Percentiles rank a stretch among this genome's conserved stretches.
phyloP scores from a whole-genome alignment of 1,140 invertebrate species.

The Drosophila arawakana region DNA sequence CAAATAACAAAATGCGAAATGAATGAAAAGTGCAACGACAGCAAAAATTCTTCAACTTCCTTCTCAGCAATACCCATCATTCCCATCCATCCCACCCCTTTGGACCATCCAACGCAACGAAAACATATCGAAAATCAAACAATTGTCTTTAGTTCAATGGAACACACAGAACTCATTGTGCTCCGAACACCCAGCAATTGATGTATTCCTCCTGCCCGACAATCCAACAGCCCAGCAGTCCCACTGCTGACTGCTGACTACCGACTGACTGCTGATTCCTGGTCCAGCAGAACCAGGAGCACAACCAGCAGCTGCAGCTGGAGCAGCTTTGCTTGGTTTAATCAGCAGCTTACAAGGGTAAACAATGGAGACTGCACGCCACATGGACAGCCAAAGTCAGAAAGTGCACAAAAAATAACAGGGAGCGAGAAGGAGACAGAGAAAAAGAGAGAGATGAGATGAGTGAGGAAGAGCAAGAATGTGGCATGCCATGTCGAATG shows the following conservation, averaged over 20 bases:
- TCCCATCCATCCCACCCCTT: background rate
- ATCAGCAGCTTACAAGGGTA: conserved; percentile 80
- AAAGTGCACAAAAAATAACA: conserved; percentile 12
- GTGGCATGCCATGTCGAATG: conserved; percentile 8
- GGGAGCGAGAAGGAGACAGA: no score
- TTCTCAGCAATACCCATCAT: background rate
- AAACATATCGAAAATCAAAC: conserved; percentile 79
- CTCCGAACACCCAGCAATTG: conserved; percentile 54
- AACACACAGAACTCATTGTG: conserved; percentile 61
- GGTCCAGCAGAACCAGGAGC: background rate
- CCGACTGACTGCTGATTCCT: background rate
- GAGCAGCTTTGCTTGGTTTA: conserved; percentile 70
- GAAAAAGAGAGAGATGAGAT: no score
- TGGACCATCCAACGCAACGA: conserved; percentile 11
- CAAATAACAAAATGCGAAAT: conserved; percentile 53
- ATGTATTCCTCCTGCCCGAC: conserved; percentile 45
- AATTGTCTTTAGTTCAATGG: conserved; percentile 74
- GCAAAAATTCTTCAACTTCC: conserved; percentile 46
- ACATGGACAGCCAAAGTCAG: conserved; percentile 27
- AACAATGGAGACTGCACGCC: conserved; percentile 48
- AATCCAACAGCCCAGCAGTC: background rate
- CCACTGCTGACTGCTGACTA: background rate
- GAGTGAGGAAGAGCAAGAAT: no score
- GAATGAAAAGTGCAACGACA: conserved; percentile 63
- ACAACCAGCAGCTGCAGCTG: conserved; percentile 25